Evolutionary conservation across 2,797 vertebrate genomes (phyloP), one percentile per base, ranked within the genome.

Genomic region (Chaenodraco wilsoni): DNA sequence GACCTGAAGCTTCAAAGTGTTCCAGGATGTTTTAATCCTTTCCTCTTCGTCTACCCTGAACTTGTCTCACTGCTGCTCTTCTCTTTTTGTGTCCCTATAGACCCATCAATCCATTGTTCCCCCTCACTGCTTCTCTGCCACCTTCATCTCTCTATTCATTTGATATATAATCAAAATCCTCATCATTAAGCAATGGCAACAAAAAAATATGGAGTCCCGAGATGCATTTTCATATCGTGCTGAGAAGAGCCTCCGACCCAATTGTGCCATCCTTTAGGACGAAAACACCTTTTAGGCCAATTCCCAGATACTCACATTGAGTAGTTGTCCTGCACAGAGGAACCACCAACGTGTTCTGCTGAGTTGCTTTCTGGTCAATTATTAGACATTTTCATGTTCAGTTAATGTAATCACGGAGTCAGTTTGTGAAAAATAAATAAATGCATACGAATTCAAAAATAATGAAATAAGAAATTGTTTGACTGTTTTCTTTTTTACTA

Each of bases 1-100:
- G 79, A 85, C 84, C 76, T 27, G 40, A 65, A 84, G 82, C 83
- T 80, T 88, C 69, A 84, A 89, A 86, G 71, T 75, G 43, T 72
- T 72, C 57, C 17, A 54, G 74, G 69, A 73, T 76, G 63, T 84
- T 83, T 85, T 72, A 86, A 85, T 89, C 85, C 69, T 23, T 54
- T 67, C 65, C 19, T 62, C 72, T 76, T 84, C 84, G 72, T 79
- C 72, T 78, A 21, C 63, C 43, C 71, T 56, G 78, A 58, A 76
- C 49, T 74, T 71, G 62, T 64, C 64, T 69, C 64, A 9, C 69
- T 54, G 60, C 76, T 51, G 41, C 58, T 76, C 65, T 63, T 52
- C 72, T 40, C 37, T 57, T 48, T 37, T 69, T 44, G 52, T 10
- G 19, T 84, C 79, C 65, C 63, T 16, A 5, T 63, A 69, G 59